These are phyloP conservation scores for Sweltsa coloradensis DNA, from an alignment of 1,140 invertebrate genomes.

Conservation along the genomic window DNA sequence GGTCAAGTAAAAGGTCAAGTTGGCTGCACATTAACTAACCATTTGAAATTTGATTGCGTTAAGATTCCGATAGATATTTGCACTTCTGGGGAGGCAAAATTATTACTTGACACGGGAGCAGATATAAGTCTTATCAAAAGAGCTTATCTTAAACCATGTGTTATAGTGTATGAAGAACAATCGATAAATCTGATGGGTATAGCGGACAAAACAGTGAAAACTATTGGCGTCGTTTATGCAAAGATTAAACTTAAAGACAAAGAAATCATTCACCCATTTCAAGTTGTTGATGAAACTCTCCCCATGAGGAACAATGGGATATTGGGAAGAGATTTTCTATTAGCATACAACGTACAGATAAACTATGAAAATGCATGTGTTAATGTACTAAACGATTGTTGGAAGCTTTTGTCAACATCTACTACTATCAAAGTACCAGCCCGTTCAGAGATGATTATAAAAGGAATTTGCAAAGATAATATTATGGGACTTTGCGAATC, in stretches of 20 bases:
- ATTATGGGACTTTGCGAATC: background rate
- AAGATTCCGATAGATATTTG: no score
- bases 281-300: background rate
- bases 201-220: background rate
- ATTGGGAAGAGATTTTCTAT: background rate
- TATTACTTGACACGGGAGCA: constrained; percentile 1
- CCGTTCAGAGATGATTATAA: background rate
- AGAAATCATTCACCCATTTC: background rate
- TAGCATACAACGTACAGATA: background rate
- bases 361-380: background rate
- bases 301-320: background rate
- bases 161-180: background rate
- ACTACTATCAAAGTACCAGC: background rate
- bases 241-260: background rate
- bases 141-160: background rate
- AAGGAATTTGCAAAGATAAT: background rate
- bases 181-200: background rate
- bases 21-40: no score
- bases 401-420: background rate
- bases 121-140: background rate
- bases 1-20: no score
- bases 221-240: background rate
- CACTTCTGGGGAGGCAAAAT: no score
- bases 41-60: no score
- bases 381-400: background rate